Conservation (phyloP, 2,888 invertebrate species). For the Neuroscelio doddi region DNA sequence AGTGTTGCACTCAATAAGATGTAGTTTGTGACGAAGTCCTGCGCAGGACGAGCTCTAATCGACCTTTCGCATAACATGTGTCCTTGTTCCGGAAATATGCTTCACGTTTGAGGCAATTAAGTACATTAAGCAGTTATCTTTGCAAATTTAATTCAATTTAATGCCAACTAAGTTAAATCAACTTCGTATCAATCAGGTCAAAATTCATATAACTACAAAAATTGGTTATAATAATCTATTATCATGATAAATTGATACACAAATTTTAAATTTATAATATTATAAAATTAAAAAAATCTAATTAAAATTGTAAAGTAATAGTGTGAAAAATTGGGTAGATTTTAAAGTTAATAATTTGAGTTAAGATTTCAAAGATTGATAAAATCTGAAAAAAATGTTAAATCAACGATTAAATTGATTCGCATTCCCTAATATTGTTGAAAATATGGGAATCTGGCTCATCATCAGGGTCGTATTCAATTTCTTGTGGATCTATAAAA, state of each 20-base stretch:
- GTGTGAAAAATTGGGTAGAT: too few relatives aligned
- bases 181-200: too few relatives aligned
- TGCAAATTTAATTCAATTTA: neutral
- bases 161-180: neutral
- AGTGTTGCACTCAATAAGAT: too few relatives aligned
- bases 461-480: conserved; percentile 63
- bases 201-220: too few relatives aligned
- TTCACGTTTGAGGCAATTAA: conserved; percentile 70
- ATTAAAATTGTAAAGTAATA: too few relatives aligned
- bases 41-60: conserved; percentile 24
- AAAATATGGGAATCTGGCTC: conserved; percentile 51
- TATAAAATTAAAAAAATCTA: too few relatives aligned
- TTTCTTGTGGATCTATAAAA: conserved; percentile 43
- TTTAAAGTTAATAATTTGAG: too few relatives aligned
- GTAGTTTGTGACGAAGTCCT: conserved; percentile 19
- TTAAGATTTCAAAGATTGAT: too few relatives aligned
- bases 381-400: too few relatives aligned
- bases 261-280: too few relatives aligned
- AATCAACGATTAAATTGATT: conserved; percentile 47
- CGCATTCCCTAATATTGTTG: conserved; percentile 49
- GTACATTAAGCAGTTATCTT: conserved; percentile 50
- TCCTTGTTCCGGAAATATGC: conserved; percentile 69
- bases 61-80: conserved; percentile 54
- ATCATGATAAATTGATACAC: too few relatives aligned
- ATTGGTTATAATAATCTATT: too few relatives aligned